Base-by-base conservation (phyloP, 2,113 vertebrate genomes). In the Grallaria varia region DNA sequence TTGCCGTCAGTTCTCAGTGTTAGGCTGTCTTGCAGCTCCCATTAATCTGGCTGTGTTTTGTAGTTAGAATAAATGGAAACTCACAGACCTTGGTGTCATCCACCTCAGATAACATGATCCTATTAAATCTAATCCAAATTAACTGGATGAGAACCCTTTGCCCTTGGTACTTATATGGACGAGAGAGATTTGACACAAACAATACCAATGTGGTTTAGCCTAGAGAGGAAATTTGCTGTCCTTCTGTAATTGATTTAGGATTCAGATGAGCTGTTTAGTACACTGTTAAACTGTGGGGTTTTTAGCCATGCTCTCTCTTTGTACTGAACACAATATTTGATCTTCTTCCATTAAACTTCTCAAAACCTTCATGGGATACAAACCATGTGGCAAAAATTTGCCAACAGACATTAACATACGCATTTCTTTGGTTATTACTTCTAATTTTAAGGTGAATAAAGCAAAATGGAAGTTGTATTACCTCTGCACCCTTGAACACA, bases 111-210 rank as follows among this genome's bases (percentile, higher is more conserved):
- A 66, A 73, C 21, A n/a, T 14, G 35, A 89, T 82, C 66, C 77
- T 82, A 60, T 85, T 95, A 93, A 78, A 79, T 60, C 49, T 85
- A 82, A 93, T 89, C 71, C 78, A 91, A 73, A 74, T 87, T 50
- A 87, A 73, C 60, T 56, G 31, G 42, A 78, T 40, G 39, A 91
- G 45, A 94, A 68, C 30, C 35, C 53, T 90, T 84, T 73, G 82
- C 58, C 88, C 71, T 83, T 88, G 78, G 37, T 52, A 63, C 33
- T 59, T 67, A 44, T 0, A 64, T 3, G 25, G 84, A 77, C 33
- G 71, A 44, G 49, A 80, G 50, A 53, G 60, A 77, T 55, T 47
- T 87, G 55, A 63, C 13, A 3, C 21, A 76, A 79, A 59, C 28
- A 76, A 62, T 62, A 83, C n/a, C 55, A 37, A 8, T 6, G 33